Base-by-base conservation (phyloP, 2,888 invertebrate species). In the Sarcophaga rosellei region DNA sequence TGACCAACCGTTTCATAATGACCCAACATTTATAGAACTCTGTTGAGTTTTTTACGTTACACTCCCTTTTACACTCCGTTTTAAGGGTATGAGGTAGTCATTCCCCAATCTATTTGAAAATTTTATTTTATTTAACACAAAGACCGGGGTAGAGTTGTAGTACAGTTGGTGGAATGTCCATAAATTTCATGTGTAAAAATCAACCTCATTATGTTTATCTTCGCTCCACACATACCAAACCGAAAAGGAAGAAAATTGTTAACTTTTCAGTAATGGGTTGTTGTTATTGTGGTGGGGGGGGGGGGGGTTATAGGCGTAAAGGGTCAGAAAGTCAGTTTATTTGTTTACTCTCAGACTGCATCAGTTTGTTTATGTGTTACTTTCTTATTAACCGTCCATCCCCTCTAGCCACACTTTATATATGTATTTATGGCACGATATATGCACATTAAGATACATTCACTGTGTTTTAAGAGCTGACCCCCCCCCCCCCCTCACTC, bases 11-110 rank as follows among this genome's bases (percentile, higher is more conserved):
- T 70, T 80, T 82, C 81, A 84, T 90, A 90, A 90, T 90, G 89
- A 87, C 88, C 88, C 86, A 84, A 87, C 89, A 90, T 90, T 90
- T 90, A 89, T 90, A 88, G 88, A 88, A 89, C 90, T 90, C 90
- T 88, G 88, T 89, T 89, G 88, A 90, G 85, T 77, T 80, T 68
- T 82, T 78, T 75, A 61, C 78, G 75, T 72, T 82, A 12, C 53
- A n/a, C 17, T 15, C 17, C 53, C 53, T 53, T 35, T 35, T 35
- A 35, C 35, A 4, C 53, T 53, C 4, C 53, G 17, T 53, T 53
- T 1, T 53, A 53, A 15, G 53, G 4, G 17, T 53, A 35, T 35
- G 35, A 35, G 2, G 8, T 35, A 15, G 15, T 17, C 17, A 12
- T 0, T n/a, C 12, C 21, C 20, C 11, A n/a, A n/a, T 17, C 21